These are phyloP conservation scores for Eubasilissa splendida DNA, from an alignment of 2,888 invertebrate species.

Conservation along the genomic window DNA sequence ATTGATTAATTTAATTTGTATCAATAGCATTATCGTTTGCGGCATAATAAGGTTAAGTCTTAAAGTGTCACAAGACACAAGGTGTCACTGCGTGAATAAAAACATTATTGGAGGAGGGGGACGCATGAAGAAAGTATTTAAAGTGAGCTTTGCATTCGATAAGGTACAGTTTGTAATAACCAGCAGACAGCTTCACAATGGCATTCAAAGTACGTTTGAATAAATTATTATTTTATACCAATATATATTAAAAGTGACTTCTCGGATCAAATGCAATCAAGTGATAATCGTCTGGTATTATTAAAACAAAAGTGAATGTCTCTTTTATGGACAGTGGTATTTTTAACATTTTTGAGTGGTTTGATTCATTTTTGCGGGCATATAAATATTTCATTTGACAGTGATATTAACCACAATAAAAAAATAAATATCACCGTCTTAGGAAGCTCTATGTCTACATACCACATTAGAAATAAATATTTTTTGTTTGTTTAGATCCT, in stretches of 20 bases:
- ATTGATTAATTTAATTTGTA: too few relatives aligned
- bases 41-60: too few relatives aligned
- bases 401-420: too few relatives aligned
- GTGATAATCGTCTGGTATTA: background rate
- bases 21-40: too few relatives aligned
- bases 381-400: too few relatives aligned
- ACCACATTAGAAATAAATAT: background rate
- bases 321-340: too few relatives aligned
- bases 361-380: too few relatives aligned
- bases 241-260: background rate
- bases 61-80: too few relatives aligned
- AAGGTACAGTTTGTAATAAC: slow-evolving; percentile 26
- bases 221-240: background rate
- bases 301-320: background rate
- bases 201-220: slow-evolving; percentile 48
- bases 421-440: too few relatives aligned
- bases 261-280: background rate
- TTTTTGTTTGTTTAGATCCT: slow-evolving; percentile 43
- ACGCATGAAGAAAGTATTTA: background rate
- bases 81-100: too few relatives aligned
- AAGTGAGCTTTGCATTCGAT: background rate
- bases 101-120: background rate
- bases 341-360: too few relatives aligned
- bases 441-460: background rate
- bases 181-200: slow-evolving; percentile 37